Conservation (phyloP, 2,113 vertebrate genomes). For the Euleptes europaea region DNA sequence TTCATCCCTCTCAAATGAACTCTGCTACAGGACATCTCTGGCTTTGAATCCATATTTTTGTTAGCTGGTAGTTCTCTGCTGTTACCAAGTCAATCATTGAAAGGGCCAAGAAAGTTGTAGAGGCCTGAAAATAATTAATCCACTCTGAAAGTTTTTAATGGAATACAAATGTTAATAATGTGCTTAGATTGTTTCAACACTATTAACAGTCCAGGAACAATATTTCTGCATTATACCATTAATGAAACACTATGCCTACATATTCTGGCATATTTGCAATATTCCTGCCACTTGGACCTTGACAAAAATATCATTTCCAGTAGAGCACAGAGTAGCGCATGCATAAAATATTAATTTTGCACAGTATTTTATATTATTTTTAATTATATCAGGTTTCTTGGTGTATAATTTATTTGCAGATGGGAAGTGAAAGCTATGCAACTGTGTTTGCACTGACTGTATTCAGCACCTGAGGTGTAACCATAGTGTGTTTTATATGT, state of each 20-base stretch:
- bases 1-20: not conserved
- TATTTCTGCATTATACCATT: conserved; percentile 30
- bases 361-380: conserved; percentile 40
- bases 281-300: conserved; percentile 46
- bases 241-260: conserved; percentile 29
- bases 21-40: not conserved
- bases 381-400: conserved; percentile 54
- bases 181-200: conserved; percentile 31
- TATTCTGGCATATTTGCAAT: conserved; percentile 53
- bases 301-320: conserved; percentile 4
- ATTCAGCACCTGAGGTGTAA: conserved; percentile 15
- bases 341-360: conserved; percentile 37
- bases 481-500: conserved; percentile 5
- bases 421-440: conserved; percentile 17
- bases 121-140: conserved; percentile 30
- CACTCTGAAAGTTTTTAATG: not conserved
- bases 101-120: not conserved
- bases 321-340: conserved; percentile 10
- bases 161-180: conserved; percentile 16
- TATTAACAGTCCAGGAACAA: conserved; percentile 31
- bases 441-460: conserved; percentile 29
- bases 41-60: not conserved
- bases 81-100: not conserved
- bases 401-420: conserved; percentile 19
- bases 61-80: fast-evolving